Conservation (phyloP, 1,140 invertebrate genomes). For the Pogonomyrmex californicus region DNA sequence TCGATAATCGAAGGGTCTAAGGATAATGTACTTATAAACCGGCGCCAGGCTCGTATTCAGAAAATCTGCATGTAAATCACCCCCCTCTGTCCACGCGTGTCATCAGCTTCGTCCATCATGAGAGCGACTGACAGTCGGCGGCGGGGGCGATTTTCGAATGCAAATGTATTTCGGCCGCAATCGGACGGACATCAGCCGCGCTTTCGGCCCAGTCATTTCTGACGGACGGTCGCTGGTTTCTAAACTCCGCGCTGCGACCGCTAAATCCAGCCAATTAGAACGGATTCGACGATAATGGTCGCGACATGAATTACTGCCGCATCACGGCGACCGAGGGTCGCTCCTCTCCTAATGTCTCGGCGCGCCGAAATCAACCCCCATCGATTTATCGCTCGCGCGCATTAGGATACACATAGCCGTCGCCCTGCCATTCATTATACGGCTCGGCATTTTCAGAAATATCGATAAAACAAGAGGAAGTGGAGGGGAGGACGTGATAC, state of each 20-base stretch:
- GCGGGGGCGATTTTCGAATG: conserved; percentile 71
- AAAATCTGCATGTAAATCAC: conserved; percentile 70
- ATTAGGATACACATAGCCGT: not conserved
- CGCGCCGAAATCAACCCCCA: conserved; percentile 23
- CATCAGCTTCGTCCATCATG: conserved; percentile 65
- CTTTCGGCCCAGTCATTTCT: conserved; percentile 52
- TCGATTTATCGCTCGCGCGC: conserved; percentile 29
- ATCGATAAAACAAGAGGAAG: not conserved
- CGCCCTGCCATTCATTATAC: not conserved
- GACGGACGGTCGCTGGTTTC: conserved; percentile 56
- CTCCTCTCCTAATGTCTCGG: conserved; percentile 22
- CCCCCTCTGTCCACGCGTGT: conserved; percentile 60
- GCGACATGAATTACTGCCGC: conserved; percentile 51
- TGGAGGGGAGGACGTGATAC: not conserved
- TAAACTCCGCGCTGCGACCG: conserved; percentile 52
- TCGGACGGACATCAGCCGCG: conserved; percentile 58
- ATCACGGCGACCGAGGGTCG: not conserved
- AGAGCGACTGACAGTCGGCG: conserved; percentile 61
- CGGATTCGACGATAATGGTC: conserved; percentile 62
- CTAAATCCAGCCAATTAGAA: conserved; percentile 68
- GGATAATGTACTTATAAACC: conserved; percentile 1
- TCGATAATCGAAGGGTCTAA: not conserved
- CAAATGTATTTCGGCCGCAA: conserved; percentile 70
- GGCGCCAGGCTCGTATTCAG: conserved; percentile 19
- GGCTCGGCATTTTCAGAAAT: conserved; percentile 20